A percentile compares a stretch with the other conserved stretches of the same genome.
Evolutionary conservation across 2,113 vertebrate genomes (phyloP).

Genomic region (Salminus brasiliensis): DNA sequence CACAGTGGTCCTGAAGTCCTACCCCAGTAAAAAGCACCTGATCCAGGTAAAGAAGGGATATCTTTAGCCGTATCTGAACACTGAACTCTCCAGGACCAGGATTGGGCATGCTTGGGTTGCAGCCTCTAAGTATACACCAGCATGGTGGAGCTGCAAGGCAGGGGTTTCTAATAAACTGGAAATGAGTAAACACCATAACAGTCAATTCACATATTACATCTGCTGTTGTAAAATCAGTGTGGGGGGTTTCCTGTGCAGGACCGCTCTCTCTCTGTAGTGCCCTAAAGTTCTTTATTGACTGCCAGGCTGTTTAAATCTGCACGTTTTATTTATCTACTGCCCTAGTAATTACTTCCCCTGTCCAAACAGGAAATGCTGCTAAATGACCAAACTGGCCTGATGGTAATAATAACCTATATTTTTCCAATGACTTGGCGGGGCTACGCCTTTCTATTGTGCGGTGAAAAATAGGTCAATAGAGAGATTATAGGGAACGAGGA

Average conservation of each 20-base stretch:
- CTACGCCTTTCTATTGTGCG: slow-evolving; percentile 32
- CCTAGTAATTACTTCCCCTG: slow-evolving; percentile 46
- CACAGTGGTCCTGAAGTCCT: too few species aligned
- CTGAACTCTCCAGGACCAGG: too few species aligned
- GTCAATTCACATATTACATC: background rate
- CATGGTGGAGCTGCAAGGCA: too few species aligned
- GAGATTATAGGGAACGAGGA: slow-evolving; percentile 46
- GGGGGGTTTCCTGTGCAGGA: background rate
- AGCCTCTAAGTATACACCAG: too few species aligned
- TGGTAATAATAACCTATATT: slow-evolving; percentile 45
- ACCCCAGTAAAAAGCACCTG: too few species aligned
- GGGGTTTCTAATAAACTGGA: too few species aligned
- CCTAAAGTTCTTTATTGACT: slow-evolving; percentile 27
- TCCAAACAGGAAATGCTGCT: slow-evolving; percentile 43
- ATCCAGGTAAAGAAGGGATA: too few species aligned
- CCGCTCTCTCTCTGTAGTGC: background rate
- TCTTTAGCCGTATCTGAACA: too few species aligned
- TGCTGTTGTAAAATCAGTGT: too few species aligned
- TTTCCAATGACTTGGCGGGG: slow-evolving; percentile 25
- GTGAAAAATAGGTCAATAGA: slow-evolving; percentile 48
- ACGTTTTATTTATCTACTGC: slow-evolving; percentile 39
- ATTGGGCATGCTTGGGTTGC: too few species aligned
- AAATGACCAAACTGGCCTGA: slow-evolving; percentile 34
- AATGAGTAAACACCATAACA: background rate
- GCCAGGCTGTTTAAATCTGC: background rate